Evolutionary conservation across 2,888 invertebrate genomes (phyloP).

Genomic region (Pyralis farinalis): DNA sequence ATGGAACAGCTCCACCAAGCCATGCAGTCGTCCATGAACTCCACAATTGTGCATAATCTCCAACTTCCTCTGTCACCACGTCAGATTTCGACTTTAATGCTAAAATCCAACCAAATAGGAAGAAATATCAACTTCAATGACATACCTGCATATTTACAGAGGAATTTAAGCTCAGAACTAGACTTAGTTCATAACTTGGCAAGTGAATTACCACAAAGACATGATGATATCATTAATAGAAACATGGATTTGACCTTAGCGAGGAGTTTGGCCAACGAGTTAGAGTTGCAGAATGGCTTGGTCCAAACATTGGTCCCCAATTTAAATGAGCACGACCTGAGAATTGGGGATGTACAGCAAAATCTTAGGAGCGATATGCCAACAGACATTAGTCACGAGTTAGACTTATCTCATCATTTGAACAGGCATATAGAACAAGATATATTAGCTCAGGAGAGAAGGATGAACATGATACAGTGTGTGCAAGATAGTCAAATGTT

Average conservation of each 20-base stretch:
- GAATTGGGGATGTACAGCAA: slow-evolving; percentile 36
- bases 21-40: slow-evolving; percentile 56
- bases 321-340: slow-evolving; percentile 47
- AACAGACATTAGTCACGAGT: slow-evolving; percentile 46
- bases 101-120: slow-evolving; percentile 59
- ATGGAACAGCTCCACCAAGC: slow-evolving; percentile 73
- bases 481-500: slow-evolving; percentile 25
- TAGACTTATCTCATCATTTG: slow-evolving; percentile 50
- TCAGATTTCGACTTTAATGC: slow-evolving; percentile 67
- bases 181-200: slow-evolving; percentile 47
- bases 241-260: slow-evolving; percentile 37
- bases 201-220: slow-evolving; percentile 36
- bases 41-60: slow-evolving; percentile 57
- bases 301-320: slow-evolving; percentile 42
- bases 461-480: slow-evolving; percentile 24
- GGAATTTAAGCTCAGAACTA: slow-evolving; percentile 41
- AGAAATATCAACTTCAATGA: slow-evolving; percentile 57
- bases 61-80: slow-evolving; percentile 64
- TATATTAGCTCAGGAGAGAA: slow-evolving; percentile 31
- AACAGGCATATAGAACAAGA: slow-evolving; percentile 46
- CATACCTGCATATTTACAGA: slow-evolving; percentile 54
- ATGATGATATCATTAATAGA: slow-evolving; percentile 26
- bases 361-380: slow-evolving; percentile 37
- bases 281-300: slow-evolving; percentile 50
- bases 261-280: slow-evolving; percentile 30